Percentiles rank a stretch among this genome's conserved stretches.
These are phyloP conservation scores for Epirrhoe tristata DNA, from an alignment of 2,888 invertebrate genomes.

Conservation along the genomic window DNA sequence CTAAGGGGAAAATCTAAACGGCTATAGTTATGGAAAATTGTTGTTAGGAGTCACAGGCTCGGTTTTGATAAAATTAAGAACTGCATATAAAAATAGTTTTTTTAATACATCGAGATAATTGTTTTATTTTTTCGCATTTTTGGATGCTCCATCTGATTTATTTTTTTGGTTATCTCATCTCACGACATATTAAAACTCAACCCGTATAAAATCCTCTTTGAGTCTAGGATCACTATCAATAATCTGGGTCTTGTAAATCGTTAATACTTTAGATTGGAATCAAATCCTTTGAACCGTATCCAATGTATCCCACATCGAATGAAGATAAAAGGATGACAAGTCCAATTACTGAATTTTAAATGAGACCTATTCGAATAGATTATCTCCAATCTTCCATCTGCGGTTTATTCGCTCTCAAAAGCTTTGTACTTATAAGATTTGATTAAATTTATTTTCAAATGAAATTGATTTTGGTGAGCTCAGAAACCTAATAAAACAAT, in stretches of 20 bases:
- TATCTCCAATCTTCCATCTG: not conserved
- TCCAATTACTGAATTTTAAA: conserved; percentile 6
- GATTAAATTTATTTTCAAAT: not conserved
- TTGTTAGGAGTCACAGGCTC: too few relatives aligned
- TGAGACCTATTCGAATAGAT: conserved; percentile 1
- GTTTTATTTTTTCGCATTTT: too few relatives aligned
- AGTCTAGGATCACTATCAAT: not conserved
- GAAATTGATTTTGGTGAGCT: not conserved
- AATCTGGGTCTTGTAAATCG: conserved; percentile 4
- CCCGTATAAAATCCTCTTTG: not conserved
- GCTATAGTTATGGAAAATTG: too few relatives aligned
- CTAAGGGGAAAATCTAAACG: too few relatives aligned
- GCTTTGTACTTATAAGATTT: not conserved
- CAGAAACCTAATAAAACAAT: not conserved
- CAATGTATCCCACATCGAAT: conserved; percentile 4
- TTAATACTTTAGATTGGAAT: conserved; percentile 13
- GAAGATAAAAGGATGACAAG: not conserved
- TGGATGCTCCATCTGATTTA: too few relatives aligned
- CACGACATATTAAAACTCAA: too few relatives aligned
- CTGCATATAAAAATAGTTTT: too few relatives aligned
- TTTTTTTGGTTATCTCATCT: too few relatives aligned
- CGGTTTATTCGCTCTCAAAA: not conserved
- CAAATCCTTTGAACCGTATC: not conserved
- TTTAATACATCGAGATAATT: too few relatives aligned
- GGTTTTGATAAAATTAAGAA: too few relatives aligned